Evolutionary conservation across 2,113 vertebrate genomes (phyloP), one percentile per base, ranked within the genome.

Genomic region (Chaetodon trifascialis): DNA sequence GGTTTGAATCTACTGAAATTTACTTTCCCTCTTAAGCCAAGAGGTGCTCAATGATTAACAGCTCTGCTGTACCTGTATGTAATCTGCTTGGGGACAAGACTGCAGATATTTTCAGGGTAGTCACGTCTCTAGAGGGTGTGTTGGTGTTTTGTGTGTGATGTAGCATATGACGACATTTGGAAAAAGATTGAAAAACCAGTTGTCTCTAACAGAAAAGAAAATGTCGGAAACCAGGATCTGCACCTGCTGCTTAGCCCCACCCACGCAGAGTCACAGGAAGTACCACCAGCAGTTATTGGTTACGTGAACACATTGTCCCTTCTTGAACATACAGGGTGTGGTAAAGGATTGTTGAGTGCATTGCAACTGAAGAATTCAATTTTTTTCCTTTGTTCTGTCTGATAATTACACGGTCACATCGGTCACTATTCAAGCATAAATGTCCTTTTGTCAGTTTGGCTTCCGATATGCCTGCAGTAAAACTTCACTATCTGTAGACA

Each of bases 241-340:
- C 83, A 89, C 90, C 88, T 91, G 85, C 74, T 76, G 68, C 77
- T 82, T 58, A 65, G 85, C 75, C 54, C 82, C 73, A 11, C 68
- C 82, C 67, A 60, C 25, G 8, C 56, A 80, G 17, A 79, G 36
- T 76, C 67, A 63, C 73, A 84, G 72, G 82, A 88, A 68, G 70
- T 52, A 72, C 62, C 76, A 69, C 46, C 21, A 25, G 71, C 78
- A 64, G 77, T 67, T 83, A 62, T 76, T 59, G 78, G 77, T 85
- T 67, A 78, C 73, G 55, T 36, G 17, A 76, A 68, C 36, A n/a
- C 34, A 49, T 64, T 62, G 65, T 80, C 64, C 69, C 15, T 76
- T 25, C 56, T 63, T 7, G 15, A 64, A 73, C 54, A 47, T 58
- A 54, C 75, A 63, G 75, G 81, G 76, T 40, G 85, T 86, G 84